Percentiles rank a stretch among this genome's conserved stretches.
Evolutionary conservation across 2,113 vertebrate genomes (phyloP).

Genomic region (Amphiprion percula): DNA sequence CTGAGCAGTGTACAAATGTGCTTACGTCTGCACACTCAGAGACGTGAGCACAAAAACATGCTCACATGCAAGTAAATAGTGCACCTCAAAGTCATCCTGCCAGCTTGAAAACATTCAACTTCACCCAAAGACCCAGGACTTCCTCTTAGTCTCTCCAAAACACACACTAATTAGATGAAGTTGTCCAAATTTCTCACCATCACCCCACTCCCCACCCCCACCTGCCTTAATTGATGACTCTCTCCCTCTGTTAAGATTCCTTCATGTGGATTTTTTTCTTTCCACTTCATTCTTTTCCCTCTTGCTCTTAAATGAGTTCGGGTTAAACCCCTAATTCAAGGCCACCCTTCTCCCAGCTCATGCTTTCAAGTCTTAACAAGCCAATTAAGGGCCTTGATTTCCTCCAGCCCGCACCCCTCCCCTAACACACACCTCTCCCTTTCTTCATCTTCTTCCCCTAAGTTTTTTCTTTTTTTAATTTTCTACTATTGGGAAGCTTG

Average conservation of each 20-base stretch:
- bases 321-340: conserved; percentile 60
- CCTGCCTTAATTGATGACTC: neutral
- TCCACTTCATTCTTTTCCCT: conserved; percentile 27
- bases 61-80: conserved; percentile 43
- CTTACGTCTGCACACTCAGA: neutral
- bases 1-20: no score
- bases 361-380: conserved; percentile 75
- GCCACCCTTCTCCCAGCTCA: conserved; percentile 46
- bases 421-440: neutral
- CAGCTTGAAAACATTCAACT: conserved; percentile 64
- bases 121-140: conserved; percentile 44
- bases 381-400: conserved; percentile 72
- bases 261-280: conserved; percentile 32
- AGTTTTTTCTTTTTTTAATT: conserved; percentile 1
- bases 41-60: neutral
- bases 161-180: conserved; percentile 76
- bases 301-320: conserved; percentile 10
- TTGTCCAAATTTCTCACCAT: conserved; percentile 62
- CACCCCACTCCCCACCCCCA: neutral
- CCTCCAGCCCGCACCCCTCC: conserved; percentile 2
- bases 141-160: conserved; percentile 80
- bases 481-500: conserved; percentile 18
- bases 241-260: conserved; percentile 38
- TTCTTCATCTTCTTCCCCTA: neutral
- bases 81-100: conserved; percentile 81